Evolutionary conservation across 2,113 vertebrate species (phyloP).

Genomic region (Pterocles gutturalis): DNA sequence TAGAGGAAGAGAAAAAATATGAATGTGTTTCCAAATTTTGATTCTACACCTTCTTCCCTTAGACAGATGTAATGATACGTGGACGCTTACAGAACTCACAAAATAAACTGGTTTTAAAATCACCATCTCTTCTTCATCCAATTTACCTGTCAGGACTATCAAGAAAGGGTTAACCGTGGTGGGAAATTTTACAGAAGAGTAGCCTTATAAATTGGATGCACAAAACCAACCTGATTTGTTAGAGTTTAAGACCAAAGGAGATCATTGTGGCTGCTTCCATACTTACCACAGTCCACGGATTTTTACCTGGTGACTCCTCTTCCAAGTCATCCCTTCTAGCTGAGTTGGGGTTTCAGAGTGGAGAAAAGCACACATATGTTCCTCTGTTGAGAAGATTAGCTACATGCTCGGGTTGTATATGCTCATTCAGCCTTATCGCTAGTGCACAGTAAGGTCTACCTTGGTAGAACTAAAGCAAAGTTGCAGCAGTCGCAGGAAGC

Average conservation of each 20-base stretch:
- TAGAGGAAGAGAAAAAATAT: not conserved
- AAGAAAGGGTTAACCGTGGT: not conserved
- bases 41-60: not conserved
- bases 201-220: not conserved
- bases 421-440: not conserved
- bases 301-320: not conserved
- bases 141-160: not conserved
- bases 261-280: not conserved
- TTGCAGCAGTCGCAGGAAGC: not conserved
- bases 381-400: not conserved
- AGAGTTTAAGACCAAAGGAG: not conserved
- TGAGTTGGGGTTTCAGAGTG: not conserved
- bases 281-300: not conserved
- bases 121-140: not conserved
- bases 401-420: not conserved
- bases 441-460: not conserved
- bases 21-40: not conserved
- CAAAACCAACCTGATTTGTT: not conserved
- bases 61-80: not conserved
- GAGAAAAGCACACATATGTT: not conserved
- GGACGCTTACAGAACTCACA: not conserved
- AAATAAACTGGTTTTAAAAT: not conserved
- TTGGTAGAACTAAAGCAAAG: not conserved
- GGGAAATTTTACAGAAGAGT: not conserved
- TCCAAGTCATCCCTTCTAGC: not conserved